phyloP scores from a whole-genome alignment of 2,113 vertebrate species.

The Montifringilla adamsi region DNA sequence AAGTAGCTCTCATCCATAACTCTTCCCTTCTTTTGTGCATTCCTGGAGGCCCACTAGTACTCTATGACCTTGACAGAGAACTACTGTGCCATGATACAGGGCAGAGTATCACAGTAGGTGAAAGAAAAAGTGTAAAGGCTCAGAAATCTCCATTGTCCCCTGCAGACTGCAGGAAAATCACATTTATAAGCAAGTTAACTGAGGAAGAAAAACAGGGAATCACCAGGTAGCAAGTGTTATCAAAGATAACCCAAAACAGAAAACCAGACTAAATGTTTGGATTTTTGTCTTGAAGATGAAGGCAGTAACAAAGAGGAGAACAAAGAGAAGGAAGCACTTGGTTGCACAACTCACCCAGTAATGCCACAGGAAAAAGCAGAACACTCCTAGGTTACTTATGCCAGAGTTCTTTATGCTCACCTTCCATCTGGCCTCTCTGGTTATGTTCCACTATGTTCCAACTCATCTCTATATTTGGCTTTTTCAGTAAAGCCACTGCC shows the following conservation, averaged over 20 bases:
- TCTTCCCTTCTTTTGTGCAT: neutral
- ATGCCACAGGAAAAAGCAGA: neutral
- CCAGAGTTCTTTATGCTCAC: neutral
- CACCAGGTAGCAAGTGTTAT: neutral
- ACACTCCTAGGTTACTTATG: neutral
- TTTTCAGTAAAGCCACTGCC: neutral
- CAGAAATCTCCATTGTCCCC: neutral
- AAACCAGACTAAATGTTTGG: neutral
- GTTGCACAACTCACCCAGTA: neutral
- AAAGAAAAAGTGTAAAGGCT: neutral
- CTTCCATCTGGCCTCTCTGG: neutral
- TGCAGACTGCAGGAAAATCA: neutral
- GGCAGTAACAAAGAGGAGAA: neutral
- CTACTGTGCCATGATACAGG: neutral
- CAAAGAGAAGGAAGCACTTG: neutral
- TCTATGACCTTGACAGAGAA: neutral
- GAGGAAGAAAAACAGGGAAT: neutral
- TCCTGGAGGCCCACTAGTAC: neutral
- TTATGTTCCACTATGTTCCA: neutral
- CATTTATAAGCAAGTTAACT: neutral
- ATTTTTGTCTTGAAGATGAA: neutral
- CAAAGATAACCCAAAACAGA: neutral
- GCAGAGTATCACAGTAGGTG: neutral
- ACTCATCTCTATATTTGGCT: neutral
- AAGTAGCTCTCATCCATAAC: neutral